Evolutionary conservation across 2,797 vertebrate genomes (phyloP).

Genomic region (Synanceia verrucosa): DNA sequence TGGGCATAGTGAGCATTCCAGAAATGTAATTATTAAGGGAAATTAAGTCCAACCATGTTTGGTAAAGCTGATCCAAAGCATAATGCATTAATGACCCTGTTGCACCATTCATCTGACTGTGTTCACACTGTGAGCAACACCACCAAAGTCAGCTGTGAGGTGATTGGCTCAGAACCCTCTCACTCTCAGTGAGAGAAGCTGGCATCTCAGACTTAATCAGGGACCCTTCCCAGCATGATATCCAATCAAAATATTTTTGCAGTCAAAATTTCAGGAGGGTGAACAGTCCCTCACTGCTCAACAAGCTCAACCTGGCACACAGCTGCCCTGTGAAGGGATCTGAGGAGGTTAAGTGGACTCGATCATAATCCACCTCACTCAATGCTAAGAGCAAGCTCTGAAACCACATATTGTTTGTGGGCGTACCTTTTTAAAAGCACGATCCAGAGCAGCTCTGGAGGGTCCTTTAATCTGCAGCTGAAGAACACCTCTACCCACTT

Average conservation of each 20-base stretch:
- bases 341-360: conserved; percentile 16
- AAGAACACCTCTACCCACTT: conserved; percentile 1
- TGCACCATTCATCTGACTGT: neutral
- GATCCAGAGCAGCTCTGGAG: conserved; percentile 2
- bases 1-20: no score
- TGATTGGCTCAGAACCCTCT: neutral
- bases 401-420: conserved; percentile 8
- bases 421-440: neutral
- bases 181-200: neutral
- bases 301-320: conserved; percentile 7
- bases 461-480: neutral
- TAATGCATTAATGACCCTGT: neutral
- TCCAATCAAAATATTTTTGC: conserved; percentile 12
- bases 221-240: neutral
- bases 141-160: conserved; percentile 4
- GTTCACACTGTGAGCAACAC: neutral
- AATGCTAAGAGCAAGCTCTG: conserved; percentile 9
- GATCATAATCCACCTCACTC: conserved; percentile 9
- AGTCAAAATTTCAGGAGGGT: conserved; percentile 12
- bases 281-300: conserved; percentile 20
- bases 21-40: neutral
- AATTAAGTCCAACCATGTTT: neutral
- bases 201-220: conserved; percentile 21
- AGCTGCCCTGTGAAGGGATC: neutral
- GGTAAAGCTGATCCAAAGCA: neutral